Percentiles rank a stretch among this genome's conserved stretches.
Conservation (phyloP, 2,888 invertebrate genomes). For the Sceliomorpha sp. region DNA sequence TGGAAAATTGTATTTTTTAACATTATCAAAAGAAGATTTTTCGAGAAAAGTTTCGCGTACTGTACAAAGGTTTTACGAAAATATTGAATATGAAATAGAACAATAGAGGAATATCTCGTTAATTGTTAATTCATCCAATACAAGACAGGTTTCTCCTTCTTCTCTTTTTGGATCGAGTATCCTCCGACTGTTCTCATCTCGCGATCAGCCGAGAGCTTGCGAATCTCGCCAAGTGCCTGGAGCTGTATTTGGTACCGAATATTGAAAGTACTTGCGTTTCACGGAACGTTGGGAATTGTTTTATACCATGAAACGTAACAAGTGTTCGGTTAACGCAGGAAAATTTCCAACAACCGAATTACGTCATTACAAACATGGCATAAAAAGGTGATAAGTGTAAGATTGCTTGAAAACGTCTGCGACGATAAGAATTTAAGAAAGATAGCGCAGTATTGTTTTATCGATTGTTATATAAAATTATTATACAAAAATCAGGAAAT, state of each 20-base stretch:
- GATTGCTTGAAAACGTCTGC: too few species aligned
- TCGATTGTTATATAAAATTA: too few species aligned
- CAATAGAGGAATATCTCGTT: constrained; percentile 29
- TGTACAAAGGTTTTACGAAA: not conserved
- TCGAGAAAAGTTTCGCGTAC: not conserved
- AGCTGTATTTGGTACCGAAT: constrained; percentile 63
- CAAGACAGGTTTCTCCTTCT: constrained; percentile 52
- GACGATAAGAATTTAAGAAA: too few species aligned
- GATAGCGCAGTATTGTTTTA: too few species aligned
- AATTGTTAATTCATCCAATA: constrained; percentile 62
- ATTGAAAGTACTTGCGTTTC: constrained; percentile 65
- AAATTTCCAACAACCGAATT: not conserved
- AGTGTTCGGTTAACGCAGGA: too few species aligned
- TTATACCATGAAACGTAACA: too few species aligned
- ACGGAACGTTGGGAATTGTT: constrained; percentile 67
- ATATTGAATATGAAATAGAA: not conserved
- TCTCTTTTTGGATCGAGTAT: constrained; percentile 57
- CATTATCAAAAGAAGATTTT: not conserved
- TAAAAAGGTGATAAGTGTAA: too few species aligned
- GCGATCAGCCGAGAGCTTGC: constrained; percentile 61
- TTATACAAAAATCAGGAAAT: too few species aligned
- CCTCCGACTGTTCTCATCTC: constrained; percentile 59
- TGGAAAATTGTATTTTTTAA: constrained; percentile 1
- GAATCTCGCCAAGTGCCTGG: constrained; percentile 62
- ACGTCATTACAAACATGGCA: too few species aligned